Conservation (phyloP, 2,888 invertebrate species). For the Hypena proboscidalis region DNA sequence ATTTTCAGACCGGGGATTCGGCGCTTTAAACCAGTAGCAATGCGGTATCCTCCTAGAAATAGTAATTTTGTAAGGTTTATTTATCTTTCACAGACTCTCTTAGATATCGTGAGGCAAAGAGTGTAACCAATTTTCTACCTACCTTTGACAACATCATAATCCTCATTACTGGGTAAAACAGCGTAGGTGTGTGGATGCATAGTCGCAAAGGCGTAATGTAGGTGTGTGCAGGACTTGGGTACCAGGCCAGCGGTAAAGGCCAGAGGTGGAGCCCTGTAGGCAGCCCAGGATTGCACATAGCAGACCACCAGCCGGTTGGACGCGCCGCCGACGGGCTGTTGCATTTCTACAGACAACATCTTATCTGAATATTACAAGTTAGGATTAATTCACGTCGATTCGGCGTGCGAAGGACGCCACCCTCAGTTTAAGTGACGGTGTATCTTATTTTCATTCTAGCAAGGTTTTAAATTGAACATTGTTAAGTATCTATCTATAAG, state of each 20-base stretch:
- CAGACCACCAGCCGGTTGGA: constrained; percentile 85
- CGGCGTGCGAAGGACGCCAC: no score
- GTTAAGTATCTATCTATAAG: no score
- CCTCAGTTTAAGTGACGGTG: no score
- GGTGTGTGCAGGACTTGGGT: constrained; percentile 89
- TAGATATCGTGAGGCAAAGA: no score
- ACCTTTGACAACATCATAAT: constrained; percentile 91
- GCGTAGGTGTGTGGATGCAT: constrained; percentile 88
- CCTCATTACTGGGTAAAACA: constrained; percentile 87
- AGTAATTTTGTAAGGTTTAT: not conserved
- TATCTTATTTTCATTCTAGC: no score
- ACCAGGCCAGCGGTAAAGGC: constrained; percentile 87
- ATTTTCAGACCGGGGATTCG: constrained; percentile 88
- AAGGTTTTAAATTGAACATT: no score
- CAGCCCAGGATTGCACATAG: constrained; percentile 88
- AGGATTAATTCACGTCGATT: no score
- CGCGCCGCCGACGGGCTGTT: constrained; percentile 62
- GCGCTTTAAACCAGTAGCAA: constrained; percentile 88
- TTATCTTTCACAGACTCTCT: not conserved
- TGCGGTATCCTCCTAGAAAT: constrained; percentile 88
- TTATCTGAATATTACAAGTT: not conserved
- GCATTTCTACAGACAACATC: constrained; percentile 59
- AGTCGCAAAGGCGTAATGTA: constrained; percentile 90
- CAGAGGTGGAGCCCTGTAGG: constrained; percentile 88
- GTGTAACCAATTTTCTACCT: no score